These are phyloP conservation scores for Micromesistius poutassou DNA, from an alignment of 2,797 vertebrate species.

Conservation along the genomic window DNA sequence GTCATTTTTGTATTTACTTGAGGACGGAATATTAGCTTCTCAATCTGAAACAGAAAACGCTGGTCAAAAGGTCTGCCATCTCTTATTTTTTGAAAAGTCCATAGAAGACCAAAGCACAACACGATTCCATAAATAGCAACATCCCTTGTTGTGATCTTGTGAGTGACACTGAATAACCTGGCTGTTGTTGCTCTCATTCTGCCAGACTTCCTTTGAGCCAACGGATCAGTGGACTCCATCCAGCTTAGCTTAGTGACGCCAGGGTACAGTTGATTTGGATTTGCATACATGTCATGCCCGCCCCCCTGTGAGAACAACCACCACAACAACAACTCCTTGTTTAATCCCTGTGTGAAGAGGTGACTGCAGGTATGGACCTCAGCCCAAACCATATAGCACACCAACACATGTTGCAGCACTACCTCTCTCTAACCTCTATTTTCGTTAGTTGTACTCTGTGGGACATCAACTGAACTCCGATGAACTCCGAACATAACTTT, in stretches of 20 bases:
- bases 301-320: background rate
- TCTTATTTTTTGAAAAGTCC: background rate
- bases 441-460: background rate
- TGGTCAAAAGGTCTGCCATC: background rate
- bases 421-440: background rate
- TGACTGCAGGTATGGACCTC: background rate
- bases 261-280: constrained; percentile 2
- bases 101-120: background rate
- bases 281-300: background rate
- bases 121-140: background rate
- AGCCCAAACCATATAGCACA: background rate
- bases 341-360: constrained; percentile 1
- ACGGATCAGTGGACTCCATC: constrained; percentile 2
- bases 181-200: background rate
- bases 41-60: background rate
- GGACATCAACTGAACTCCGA: background rate
- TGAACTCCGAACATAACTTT: background rate
- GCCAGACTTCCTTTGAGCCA: background rate
- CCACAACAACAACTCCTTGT: background rate
- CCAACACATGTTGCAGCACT: too few species aligned
- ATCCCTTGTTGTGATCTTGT: background rate
- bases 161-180: background rate
- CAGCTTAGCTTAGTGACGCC: background rate
- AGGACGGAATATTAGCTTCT: background rate
- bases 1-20: background rate